Evolutionary conservation across 1,140 invertebrate genomes (phyloP), one percentile per base, ranked within the genome.

Genomic region (Papilio glaucus): DNA sequence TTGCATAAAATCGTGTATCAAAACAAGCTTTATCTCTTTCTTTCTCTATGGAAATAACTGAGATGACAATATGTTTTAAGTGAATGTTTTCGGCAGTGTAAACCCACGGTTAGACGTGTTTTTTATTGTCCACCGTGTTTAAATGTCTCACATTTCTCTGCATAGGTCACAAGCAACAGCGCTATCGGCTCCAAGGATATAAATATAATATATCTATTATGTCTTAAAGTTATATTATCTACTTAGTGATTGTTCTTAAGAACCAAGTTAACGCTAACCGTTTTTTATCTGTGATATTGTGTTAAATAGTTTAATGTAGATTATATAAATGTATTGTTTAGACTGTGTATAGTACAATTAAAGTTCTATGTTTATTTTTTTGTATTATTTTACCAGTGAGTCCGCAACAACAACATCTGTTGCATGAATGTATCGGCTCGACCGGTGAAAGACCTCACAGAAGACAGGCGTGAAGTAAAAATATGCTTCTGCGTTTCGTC

Each of bases 251-350:
- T 24, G 49, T 57, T 57, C 49, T 57, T 57, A 57, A 57, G 49
- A 26, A 57, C 49, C 49, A 26, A 49, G 45, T 61, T 13, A 61
- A 65, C 15, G 37, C 62, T 65, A 38, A 65, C 62, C 38, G 53
- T 72, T 72, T 73, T 72, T 71, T 72, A 76, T 82, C 81, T 82
- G 81, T 82, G 78, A 82, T 82, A 82, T 81, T 77, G 42, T 71
- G 65, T 79, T 38, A 65, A 71, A 71, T 68, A 41, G 65, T 42
- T 68, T 21, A 26, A 68, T 42, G 29, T 71, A 26, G 26, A 57
- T 49, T 65, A 45, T 39, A 49, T 13, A 45, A 33, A 24, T 57
- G 33, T 57, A 41, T 38, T 71, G 18, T 49, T 70, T 71, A 39
- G 13, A 67, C 15, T 45, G n/a, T 65, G 26, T 24, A 21, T 38